Base-by-base conservation (phyloP, 1,140 invertebrate species). In the Drosophila insularis region DNA sequence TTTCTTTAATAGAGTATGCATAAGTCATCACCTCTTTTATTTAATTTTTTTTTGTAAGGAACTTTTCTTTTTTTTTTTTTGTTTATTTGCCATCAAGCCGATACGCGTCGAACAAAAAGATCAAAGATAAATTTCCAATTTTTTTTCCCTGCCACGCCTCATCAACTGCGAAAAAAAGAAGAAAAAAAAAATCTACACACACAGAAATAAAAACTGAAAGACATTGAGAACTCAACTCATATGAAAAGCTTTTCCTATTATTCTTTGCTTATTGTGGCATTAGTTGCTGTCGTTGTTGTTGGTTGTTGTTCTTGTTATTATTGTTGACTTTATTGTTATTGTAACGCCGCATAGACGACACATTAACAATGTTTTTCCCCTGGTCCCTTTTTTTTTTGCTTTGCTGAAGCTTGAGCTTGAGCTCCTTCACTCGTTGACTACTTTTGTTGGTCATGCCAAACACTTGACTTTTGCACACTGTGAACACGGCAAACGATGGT, bases 81-180 rank as follows among this genome's bases (percentile, higher is more conserved):
- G 74, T 87, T 74, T 86, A 70, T 86, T 81, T 75, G 67, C 63
- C 74, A 79, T 68, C 71, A 63, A 60, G 63, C 43, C 66, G 74
- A 37, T 69, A 66, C 78, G 59, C 71, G 46, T 19, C 66, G 73
- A 70, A 86, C 79, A 86, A 86, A 86, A 89, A 86, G 81, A 86
- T 86, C 82, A 86, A 86, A 86, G 81, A 86, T 87, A 86, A 86
- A 86, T 86, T 87, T 86, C 81, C 81, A 87, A 86, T 86, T 86
- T 81, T 55, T n/a, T 63, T 35, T 50, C 21, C 13, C 53, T 65
- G 78, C 54, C 76, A 74, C 67, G 81, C 79, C 82, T 79, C 81
- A 86, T 86, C 81, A 87, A 86, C 87, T 72, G 71, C 71, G 75
- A 32, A 67, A 78, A 61, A 78, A 78, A 77, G 13, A 13, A 14